Evolutionary conservation across 1,140 invertebrate species (phyloP).

Genomic region (Drosophila azteca): DNA sequence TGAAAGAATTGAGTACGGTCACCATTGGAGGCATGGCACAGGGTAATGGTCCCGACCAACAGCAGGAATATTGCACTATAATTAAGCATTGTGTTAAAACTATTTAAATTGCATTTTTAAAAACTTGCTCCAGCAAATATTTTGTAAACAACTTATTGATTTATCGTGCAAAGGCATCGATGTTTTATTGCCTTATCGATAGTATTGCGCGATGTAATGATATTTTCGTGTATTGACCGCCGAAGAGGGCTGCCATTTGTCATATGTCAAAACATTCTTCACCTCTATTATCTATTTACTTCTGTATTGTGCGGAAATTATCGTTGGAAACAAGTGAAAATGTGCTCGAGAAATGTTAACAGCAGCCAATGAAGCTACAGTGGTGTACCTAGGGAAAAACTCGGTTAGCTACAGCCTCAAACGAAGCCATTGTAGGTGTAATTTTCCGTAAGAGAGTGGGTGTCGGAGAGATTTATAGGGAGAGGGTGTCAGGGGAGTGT

Average conservation of each 20-base stretch:
- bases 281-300: conserved; percentile 18
- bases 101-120: too few relatives aligned
- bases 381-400: background rate
- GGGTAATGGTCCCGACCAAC: too few relatives aligned
- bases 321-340: background rate
- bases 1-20: conserved; percentile 79
- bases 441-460: background rate
- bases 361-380: background rate
- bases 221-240: too few relatives aligned
- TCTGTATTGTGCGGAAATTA: conserved; percentile 7
- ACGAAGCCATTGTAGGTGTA: conserved; percentile 4
- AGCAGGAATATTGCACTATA: too few relatives aligned
- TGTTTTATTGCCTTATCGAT: too few relatives aligned
- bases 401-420: background rate
- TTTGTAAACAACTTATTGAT: too few relatives aligned
- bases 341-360: background rate
- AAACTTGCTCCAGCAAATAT: too few relatives aligned
- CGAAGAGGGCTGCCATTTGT: too few relatives aligned
- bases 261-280: conserved; percentile 13
- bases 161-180: too few relatives aligned
- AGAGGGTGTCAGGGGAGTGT: background rate
- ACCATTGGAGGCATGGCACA: conserved; percentile 53
- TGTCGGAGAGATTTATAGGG: too few relatives aligned
- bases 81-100: too few relatives aligned
- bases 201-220: too few relatives aligned